These are phyloP conservation scores for Spisula solida DNA, from an alignment of 2,888 invertebrate genomes.

Conservation along the genomic window DNA sequence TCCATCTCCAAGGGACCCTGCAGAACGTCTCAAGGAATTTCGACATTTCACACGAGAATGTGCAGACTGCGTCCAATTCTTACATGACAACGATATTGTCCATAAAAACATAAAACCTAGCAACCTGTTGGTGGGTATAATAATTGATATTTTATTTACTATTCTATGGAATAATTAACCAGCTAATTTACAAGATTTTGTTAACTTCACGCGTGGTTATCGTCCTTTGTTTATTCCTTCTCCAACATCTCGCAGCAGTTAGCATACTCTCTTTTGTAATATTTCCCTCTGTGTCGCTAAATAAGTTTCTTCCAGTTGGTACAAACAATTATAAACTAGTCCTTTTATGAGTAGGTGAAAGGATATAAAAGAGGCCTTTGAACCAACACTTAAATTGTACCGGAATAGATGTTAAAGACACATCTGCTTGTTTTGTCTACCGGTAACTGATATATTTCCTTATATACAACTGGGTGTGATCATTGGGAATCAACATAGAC, in stretches of 20 bases:
- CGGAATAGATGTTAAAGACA: no score
- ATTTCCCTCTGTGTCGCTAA: neutral
- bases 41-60: conserved; percentile 43
- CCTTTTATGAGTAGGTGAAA: no score
- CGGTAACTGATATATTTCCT: no score
- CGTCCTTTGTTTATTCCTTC: neutral
- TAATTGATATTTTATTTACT: neutral
- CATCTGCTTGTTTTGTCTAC: no score
- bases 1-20: neutral
- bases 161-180: no score
- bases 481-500: no score
- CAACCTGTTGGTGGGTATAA: conserved; percentile 51
- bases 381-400: no score
- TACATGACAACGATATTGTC: conserved; percentile 56
- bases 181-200: no score
- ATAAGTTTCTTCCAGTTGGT: no score
- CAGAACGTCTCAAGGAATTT: conserved; percentile 34
- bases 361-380: no score
- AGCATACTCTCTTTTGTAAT: neutral
- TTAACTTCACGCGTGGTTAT: neutral
- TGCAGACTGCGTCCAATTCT: conserved; percentile 44
- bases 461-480: no score
- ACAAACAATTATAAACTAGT: no score
- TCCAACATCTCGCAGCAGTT: neutral
- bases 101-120: conserved; percentile 58